A percentile compares a stretch with the other conserved stretches of the same genome.
phyloP scores from a whole-genome alignment of 2,888 invertebrate species.

The Chaetogeoica ovagalla region DNA sequence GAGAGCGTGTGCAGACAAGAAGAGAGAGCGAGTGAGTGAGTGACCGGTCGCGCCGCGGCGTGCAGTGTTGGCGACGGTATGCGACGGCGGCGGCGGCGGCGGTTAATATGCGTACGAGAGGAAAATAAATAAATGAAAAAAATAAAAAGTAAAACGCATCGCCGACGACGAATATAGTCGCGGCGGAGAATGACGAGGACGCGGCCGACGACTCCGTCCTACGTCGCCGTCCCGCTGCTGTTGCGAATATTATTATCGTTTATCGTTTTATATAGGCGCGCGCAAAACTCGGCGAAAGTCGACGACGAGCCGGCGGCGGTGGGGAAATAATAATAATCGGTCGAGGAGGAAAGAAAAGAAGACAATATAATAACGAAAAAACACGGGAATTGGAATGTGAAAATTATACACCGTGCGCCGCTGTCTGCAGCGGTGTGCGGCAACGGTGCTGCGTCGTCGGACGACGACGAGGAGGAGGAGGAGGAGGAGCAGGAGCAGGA shows the following conservation, averaged over 20 bases:
- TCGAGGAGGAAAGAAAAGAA: too few relatives aligned
- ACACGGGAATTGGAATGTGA: too few relatives aligned
- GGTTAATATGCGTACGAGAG: not conserved
- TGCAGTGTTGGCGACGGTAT: constrained; percentile 18
- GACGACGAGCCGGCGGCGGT: not conserved
- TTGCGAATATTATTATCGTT: not conserved
- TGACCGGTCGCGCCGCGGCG: not conserved
- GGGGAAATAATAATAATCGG: too few relatives aligned
- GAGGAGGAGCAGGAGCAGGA: too few relatives aligned
- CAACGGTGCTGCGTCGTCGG: too few relatives aligned
- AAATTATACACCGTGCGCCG: too few relatives aligned
- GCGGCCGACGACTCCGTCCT: too few relatives aligned
- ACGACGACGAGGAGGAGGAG: too few relatives aligned
- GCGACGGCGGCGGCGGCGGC: constrained; percentile 14
- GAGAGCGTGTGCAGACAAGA: not conserved
- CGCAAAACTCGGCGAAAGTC: not conserved
- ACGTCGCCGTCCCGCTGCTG: not conserved
- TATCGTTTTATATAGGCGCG: not conserved
- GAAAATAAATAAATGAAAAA: not conserved
- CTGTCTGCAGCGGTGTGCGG: too few relatives aligned
- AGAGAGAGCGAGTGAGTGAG: not conserved
- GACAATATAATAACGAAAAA: too few relatives aligned
- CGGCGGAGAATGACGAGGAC: constrained; percentile 9
- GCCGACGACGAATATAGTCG: constrained; percentile 8
- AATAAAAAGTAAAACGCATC: not conserved